Evolutionary conservation across 2,113 vertebrate species (phyloP), one percentile per base, ranked within the genome.

Genomic region (Podocnemis expansa): DNA sequence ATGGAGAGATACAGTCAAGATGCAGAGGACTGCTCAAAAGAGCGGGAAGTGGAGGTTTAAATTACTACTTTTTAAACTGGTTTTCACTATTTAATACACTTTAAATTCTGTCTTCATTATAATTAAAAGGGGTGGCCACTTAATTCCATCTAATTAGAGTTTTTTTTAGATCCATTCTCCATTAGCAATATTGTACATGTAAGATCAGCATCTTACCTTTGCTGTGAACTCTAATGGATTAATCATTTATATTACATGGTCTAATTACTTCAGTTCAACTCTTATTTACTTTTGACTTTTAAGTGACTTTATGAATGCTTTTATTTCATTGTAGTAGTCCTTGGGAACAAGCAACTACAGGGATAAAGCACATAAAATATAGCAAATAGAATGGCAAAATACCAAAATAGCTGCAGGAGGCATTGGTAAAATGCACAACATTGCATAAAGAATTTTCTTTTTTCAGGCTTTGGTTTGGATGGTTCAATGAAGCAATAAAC

Each of bases 241-340:
- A 93, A 91, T 95, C 7, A 5, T 89, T 96, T 95, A 47, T 91
- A 10, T 89, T 94, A 86, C 55, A 78, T 51, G 27, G 43, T 88
- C 67, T 96, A 94, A 97, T 97, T 96, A 88, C 87, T 89, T 73
- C 24, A 5, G 80, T 89, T 92, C 88, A 89, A 31, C 93, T 75
- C 56, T 96, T 94, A 94, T 90, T 97, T 95, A 96, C 92, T 97
- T 96, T 97, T 97, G 89, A 95, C 76, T 96, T 95, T 81, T 88
- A 95, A 90, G 47, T 96, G 91, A 96, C 93, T 96, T 96, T 96
- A 95, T 84, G 83, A 78, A 78, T 60, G 80, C 17, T 12, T 47
- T 94, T 93, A 58, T 94, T 98, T 95, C 87, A 67, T 76, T 95
- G 41, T 52, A 75, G 54, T 80, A 60, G 17, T 82, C 87, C 85